phyloP scores from a whole-genome alignment of 2,888 invertebrate species.

The Acanthosepion pharaonis region DNA sequence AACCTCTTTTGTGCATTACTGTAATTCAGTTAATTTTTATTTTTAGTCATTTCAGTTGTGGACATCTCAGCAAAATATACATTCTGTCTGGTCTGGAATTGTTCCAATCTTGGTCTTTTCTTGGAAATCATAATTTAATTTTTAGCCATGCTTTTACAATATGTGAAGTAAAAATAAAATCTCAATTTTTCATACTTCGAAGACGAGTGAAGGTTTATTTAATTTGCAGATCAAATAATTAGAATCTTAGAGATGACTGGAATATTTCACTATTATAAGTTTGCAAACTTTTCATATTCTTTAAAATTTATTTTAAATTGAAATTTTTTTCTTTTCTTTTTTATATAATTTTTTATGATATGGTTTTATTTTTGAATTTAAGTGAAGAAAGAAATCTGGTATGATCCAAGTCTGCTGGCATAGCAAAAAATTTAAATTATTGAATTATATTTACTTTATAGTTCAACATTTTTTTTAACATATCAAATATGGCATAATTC shows the following conservation, averaged over 20 bases:
- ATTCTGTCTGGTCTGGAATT: background rate
- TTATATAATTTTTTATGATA: background rate
- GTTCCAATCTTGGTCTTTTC: background rate
- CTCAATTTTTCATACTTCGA: background rate
- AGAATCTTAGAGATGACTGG: background rate
- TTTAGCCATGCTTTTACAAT: constrained; percentile 15
- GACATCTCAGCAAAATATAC: constrained; percentile 20
- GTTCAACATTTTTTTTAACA: background rate
- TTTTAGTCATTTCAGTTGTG: background rate
- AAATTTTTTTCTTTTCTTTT: no score
- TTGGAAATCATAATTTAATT: background rate
- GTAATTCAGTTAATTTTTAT: constrained; percentile 8
- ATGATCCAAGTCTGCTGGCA: background rate
- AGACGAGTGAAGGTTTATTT: background rate
- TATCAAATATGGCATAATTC: background rate
- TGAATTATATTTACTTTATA: background rate
- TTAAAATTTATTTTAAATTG: background rate
- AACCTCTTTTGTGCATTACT: constrained; percentile 9
- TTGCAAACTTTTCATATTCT: background rate
- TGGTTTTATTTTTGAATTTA: background rate
- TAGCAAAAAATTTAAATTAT: background rate
- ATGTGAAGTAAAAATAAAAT: background rate
- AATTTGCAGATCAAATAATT: background rate
- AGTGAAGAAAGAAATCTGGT: background rate
- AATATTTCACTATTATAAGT: background rate